phyloP scores from a whole-genome alignment of 2,888 invertebrate genomes.

The Anthophora plumipes region DNA sequence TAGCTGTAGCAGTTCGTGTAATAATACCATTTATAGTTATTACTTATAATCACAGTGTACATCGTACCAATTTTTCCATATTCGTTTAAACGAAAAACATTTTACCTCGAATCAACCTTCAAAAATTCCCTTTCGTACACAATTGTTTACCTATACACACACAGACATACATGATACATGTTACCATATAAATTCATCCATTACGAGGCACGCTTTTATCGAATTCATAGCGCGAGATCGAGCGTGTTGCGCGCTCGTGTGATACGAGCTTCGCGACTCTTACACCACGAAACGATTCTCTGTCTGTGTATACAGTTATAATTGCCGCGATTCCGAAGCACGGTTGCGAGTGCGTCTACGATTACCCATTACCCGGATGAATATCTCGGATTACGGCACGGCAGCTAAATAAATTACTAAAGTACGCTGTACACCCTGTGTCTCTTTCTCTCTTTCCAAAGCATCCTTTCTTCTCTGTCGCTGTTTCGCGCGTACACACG shows the following conservation, averaged over 20 bases:
- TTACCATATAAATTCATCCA: no score
- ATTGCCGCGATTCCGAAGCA: slow-evolving; percentile 72
- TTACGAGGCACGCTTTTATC: slow-evolving; percentile 16
- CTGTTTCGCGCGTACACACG: background rate
- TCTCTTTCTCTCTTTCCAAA: slow-evolving; percentile 5
- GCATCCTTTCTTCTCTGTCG: background rate
- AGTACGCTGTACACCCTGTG: slow-evolving; percentile 38
- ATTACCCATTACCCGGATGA: slow-evolving; percentile 76
- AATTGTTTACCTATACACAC: no score
- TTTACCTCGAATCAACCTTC: no score
- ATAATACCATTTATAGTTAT: no score
- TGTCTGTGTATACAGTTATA: slow-evolving; percentile 72
- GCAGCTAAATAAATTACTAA: slow-evolving; percentile 76
- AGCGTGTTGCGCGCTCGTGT: slow-evolving; percentile 18
- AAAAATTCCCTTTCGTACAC: no score
- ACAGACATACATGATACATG: no score
- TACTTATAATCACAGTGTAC: no score
- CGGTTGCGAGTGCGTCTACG: slow-evolving; percentile 73
- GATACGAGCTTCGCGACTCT: background rate
- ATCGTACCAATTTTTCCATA: no score
- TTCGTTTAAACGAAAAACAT: no score
- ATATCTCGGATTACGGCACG: slow-evolving; percentile 74
- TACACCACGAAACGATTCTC: slow-evolving; percentile 3
- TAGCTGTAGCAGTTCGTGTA: no score
- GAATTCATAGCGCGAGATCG: slow-evolving; percentile 35